Percentiles rank a stretch among this genome's conserved stretches.
Conservation (phyloP, 2,797 vertebrate species). For the Eulemur albifrons region DNA sequence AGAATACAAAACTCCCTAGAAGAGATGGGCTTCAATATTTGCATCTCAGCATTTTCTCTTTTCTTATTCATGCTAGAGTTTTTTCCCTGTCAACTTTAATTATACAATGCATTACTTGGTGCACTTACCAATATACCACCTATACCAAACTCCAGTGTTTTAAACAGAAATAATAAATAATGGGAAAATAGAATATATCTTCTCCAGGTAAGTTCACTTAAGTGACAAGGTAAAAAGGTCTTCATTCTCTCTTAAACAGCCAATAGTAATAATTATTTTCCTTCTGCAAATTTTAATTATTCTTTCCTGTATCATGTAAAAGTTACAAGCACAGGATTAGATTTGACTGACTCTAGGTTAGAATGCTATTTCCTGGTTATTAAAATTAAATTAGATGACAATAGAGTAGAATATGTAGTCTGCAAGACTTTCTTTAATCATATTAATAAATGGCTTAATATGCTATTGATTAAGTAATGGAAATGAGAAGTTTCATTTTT, state of each 20-base stretch:
- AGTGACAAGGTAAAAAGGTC: not conserved
- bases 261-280: not conserved
- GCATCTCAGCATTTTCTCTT: not conserved
- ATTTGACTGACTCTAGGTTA: not conserved
- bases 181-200: not conserved
- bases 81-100: not conserved
- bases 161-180: not conserved
- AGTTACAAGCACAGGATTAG: not conserved
- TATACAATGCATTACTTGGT: not conserved
- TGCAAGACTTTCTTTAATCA: slow-evolving; percentile 76
- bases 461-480: slow-evolving; percentile 84
- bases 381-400: slow-evolving; percentile 66
- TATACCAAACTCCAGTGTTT: not conserved
- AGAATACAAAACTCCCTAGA: not conserved
- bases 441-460: slow-evolving; percentile 82
- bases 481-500: slow-evolving; percentile 82
- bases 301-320: not conserved
- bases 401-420: slow-evolving; percentile 40
- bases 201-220: not conserved
- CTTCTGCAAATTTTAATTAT: not conserved
- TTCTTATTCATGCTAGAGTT: not conserved
- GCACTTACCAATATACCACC: not conserved
- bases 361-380: slow-evolving; percentile 23
- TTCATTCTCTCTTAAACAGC: rapidly evolving
- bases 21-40: not conserved